Evolutionary conservation across 2,888 invertebrate genomes (phyloP).

Genomic region (Blera fallax): DNA sequence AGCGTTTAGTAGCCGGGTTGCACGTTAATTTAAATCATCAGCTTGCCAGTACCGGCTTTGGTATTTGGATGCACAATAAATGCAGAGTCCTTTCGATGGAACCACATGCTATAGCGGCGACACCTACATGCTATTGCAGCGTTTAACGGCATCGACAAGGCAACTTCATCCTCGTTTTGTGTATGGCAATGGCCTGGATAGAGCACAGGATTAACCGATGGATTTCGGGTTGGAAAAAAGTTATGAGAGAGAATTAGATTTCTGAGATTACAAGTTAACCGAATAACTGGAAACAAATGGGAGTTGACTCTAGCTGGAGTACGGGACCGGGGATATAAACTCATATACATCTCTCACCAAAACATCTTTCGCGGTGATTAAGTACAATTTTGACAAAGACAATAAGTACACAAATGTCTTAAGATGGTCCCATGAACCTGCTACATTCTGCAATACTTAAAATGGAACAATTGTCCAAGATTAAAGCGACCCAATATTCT

Average conservation of each 20-base stretch:
- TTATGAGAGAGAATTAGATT: neutral
- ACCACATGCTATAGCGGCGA: neutral
- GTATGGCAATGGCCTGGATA: neutral
- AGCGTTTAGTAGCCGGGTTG: constrained; percentile 30
- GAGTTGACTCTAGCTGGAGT: neutral
- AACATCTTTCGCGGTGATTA: neutral
- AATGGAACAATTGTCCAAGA: neutral
- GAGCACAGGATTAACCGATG: neutral
- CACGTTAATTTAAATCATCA: constrained; percentile 54
- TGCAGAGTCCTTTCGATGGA: constrained; percentile 4
- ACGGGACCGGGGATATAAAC: too few species aligned
- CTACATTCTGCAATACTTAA: neutral
- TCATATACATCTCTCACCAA: too few species aligned
- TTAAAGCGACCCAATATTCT: constrained; percentile 6
- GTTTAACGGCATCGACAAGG: constrained; percentile 54
- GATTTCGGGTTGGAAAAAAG: neutral
- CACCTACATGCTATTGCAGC: constrained; percentile 40
- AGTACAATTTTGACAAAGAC: neutral
- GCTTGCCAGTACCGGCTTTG: constrained; percentile 17
- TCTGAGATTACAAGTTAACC: neutral
- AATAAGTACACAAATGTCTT: neutral
- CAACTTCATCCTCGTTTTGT: constrained; percentile 35
- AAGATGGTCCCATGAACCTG: neutral
- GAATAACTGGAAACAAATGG: neutral
- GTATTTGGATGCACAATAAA: constrained; percentile 10